Evolutionary conservation across 2,888 invertebrate genomes (phyloP), one percentile per base, ranked within the genome.

Genomic region (Ochropacha duplaris): DNA sequence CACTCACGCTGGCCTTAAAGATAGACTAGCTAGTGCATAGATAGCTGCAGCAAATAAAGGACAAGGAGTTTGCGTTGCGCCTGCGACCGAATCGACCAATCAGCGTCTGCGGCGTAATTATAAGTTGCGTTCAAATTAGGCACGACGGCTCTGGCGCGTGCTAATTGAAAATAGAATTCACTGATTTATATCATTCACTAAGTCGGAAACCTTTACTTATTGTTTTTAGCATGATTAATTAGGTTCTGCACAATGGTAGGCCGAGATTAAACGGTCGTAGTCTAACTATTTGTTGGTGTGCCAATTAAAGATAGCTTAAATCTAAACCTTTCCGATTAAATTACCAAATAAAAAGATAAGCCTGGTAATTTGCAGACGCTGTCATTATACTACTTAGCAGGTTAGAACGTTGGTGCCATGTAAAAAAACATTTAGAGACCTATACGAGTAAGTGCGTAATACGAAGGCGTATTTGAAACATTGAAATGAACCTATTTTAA

Each of bases 101-200:
- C 88, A 82, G 79, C 69, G 79, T 66, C 62, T 69, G 73, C 75
- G 73, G 72, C 79, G 82, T 91, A 91, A 90, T 90, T 90, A 91
- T 92, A 92, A 86, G 80, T 75, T 80, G 79, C 78, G 82, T 86
- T 88, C 86, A 79, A 91, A 91, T 90, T 90, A 91, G 91, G 89
- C 85, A 78, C 86, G 84, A 81, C 81, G 82, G 78, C 80, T 76
- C 75, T 81, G 75, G 81, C 78, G 79, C 83, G 79, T 75, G 83
- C 83, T 87, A 86, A 88, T 87, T 88, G 86, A 86, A 88, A 88
- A 86, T 88, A 84, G 89, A 84, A 85, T 88, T 83, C 70, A 67
- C 80, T 81, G 86, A 87, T 87, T 86, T 85, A 82, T 86, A 84
- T 84, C 83, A 65, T 71, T 68, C 62, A 68, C 73, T 68, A 65